Conservation (phyloP, 2,888 invertebrate genomes). For the Epinotia demarniana region DNA sequence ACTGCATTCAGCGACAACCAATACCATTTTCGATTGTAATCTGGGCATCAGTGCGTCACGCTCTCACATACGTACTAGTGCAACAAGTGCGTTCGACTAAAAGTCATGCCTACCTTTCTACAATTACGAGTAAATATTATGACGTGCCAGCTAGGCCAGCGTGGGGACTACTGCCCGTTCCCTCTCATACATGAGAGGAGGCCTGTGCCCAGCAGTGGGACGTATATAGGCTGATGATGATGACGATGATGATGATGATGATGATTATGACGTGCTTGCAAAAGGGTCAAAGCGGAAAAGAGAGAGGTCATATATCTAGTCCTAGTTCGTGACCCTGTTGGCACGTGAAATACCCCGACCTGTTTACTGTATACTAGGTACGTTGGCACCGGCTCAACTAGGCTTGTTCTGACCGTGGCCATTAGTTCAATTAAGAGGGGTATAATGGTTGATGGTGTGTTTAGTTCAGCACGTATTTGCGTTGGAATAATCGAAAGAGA, state of each 20-base stretch:
- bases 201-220: too few relatives aligned
- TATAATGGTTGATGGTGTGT: background rate
- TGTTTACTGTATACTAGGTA: too few relatives aligned
- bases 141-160: too few relatives aligned
- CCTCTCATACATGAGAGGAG: too few relatives aligned
- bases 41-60: background rate
- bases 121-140: background rate
- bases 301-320: background rate
- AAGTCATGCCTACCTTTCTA: background rate
- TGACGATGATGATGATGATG: too few relatives aligned
- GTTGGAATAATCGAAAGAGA: background rate
- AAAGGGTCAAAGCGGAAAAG: background rate
- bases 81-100: background rate
- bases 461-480: background rate
- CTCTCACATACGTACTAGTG: background rate
- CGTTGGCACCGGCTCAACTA: slow-evolving; percentile 23
- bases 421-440: background rate
- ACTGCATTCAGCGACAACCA: background rate
- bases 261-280: background rate
- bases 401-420: slow-evolving; percentile 6
- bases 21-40: background rate
- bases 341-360: slow-evolving; percentile 1
- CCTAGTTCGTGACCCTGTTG: background rate
- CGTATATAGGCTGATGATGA: too few relatives aligned
- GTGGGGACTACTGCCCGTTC: too few relatives aligned